Percentiles rank a stretch among this genome's conserved stretches.
Conservation (phyloP, 2,113 vertebrate genomes). For the Podilymbus podiceps region DNA sequence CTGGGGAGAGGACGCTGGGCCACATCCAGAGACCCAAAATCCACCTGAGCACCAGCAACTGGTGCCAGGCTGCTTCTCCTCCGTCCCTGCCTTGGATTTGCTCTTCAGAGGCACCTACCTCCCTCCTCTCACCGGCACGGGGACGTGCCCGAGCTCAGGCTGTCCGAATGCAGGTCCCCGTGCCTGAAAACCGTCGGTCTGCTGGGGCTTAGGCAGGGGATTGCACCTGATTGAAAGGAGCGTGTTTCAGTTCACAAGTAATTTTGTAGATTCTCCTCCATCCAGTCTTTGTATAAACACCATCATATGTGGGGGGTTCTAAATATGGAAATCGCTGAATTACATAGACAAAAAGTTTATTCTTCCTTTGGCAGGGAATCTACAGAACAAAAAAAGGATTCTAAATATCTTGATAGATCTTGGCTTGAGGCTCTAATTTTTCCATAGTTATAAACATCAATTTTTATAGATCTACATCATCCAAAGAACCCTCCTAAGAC, state of each 20-base stretch:
- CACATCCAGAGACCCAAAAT: not conserved
- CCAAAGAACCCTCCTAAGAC: not conserved
- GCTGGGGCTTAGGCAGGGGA: not conserved
- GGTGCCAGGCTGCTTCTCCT: not conserved
- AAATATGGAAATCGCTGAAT: not conserved
- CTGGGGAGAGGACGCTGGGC: not conserved
- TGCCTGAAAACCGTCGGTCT: not conserved
- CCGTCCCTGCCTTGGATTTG: rapidly evolving
- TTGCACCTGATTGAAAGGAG: not conserved
- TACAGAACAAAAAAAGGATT: not conserved
- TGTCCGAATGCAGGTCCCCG: rapidly evolving
- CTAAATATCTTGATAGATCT: not conserved
- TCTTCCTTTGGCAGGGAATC: not conserved
- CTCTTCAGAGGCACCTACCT: not conserved
- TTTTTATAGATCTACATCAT: not conserved
- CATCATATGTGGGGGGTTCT: rapidly evolving
- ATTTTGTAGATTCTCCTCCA: slow-evolving; percentile 3
- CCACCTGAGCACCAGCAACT: not conserved
- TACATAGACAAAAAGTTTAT: not conserved
- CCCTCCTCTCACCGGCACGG: not conserved
- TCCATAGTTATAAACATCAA: not conserved
- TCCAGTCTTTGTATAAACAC: not conserved
- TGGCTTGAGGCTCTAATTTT: not conserved
- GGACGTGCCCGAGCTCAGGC: not conserved
- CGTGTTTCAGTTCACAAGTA: not conserved